A percentile compares a stretch with the other conserved stretches of the same genome.
These are phyloP conservation scores for Petrolisthes manimaculis DNA, from an alignment of 2,888 invertebrate species.

Conservation along the genomic window DNA sequence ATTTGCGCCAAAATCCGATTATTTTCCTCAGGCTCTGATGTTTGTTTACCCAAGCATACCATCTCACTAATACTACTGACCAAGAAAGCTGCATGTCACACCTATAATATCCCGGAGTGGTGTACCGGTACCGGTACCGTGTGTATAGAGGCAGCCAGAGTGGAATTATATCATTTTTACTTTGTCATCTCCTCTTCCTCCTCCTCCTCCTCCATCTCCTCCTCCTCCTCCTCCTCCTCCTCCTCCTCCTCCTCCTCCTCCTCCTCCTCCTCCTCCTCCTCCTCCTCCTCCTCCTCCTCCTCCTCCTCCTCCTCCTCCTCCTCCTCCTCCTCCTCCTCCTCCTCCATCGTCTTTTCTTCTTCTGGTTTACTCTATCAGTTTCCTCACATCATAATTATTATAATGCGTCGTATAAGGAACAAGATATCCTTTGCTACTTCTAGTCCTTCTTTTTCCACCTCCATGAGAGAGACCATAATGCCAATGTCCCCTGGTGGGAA, in stretches of 20 bases:
- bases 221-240: not conserved
- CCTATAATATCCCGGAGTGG: too few species aligned
- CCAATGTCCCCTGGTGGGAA: too few species aligned
- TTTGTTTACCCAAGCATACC: too few species aligned
- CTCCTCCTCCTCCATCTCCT: not conserved
- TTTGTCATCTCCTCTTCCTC: not conserved
- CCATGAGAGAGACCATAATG: too few species aligned
- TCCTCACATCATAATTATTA: not conserved
- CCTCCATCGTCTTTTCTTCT: conserved; percentile 3
- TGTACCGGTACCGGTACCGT: too few species aligned
- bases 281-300: not conserved
- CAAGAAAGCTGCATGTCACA: too few species aligned
- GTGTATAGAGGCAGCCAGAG: too few species aligned
- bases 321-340: not conserved
- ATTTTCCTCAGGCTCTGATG: too few species aligned
- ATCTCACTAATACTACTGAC: too few species aligned
- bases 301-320: not conserved
- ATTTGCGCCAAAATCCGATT: too few species aligned
- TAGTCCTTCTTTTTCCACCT: too few species aligned
- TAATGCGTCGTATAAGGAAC: not conserved
- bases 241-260: not conserved
- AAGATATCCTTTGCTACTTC: not conserved
- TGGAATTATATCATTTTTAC: not conserved
- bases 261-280: too few species aligned
- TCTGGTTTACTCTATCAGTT: not conserved